Percentiles rank a stretch among this genome's conserved stretches.
Evolutionary conservation across 2,888 invertebrate species (phyloP).

Genomic region (Dasypolia templi): DNA sequence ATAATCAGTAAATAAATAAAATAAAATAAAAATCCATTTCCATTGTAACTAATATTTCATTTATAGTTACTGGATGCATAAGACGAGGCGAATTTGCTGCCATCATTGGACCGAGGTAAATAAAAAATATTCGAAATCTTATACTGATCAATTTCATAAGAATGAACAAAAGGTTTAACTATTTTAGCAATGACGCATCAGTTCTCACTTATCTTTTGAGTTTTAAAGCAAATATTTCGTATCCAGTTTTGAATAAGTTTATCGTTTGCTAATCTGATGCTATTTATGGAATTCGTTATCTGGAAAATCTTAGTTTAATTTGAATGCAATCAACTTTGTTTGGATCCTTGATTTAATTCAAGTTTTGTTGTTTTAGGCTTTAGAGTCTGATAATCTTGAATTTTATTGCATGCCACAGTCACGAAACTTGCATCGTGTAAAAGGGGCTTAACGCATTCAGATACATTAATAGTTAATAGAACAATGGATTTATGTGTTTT

Average conservation of each 20-base stretch:
- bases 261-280: background rate
- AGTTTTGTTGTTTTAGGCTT: too few species aligned
- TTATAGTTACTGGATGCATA: constrained; percentile 81
- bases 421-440: too few species aligned
- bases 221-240: background rate
- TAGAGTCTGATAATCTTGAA: too few species aligned
- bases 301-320: background rate
- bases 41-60: too few species aligned
- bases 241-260: background rate
- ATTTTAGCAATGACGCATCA: background rate
- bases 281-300: background rate
- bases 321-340: background rate
- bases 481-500: background rate
- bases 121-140: too few species aligned
- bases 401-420: too few species aligned
- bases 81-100: constrained; percentile 83
- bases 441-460: too few species aligned
- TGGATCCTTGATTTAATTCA: too few species aligned
- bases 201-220: background rate
- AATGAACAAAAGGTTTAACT: background rate
- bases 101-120: constrained; percentile 86
- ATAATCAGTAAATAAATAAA: too few species aligned
- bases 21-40: too few species aligned
- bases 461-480: too few species aligned
- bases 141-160: background rate